Evolutionary conservation across 1,140 invertebrate genomes (phyloP).

Genomic region (Penaeus vannamei): DNA sequence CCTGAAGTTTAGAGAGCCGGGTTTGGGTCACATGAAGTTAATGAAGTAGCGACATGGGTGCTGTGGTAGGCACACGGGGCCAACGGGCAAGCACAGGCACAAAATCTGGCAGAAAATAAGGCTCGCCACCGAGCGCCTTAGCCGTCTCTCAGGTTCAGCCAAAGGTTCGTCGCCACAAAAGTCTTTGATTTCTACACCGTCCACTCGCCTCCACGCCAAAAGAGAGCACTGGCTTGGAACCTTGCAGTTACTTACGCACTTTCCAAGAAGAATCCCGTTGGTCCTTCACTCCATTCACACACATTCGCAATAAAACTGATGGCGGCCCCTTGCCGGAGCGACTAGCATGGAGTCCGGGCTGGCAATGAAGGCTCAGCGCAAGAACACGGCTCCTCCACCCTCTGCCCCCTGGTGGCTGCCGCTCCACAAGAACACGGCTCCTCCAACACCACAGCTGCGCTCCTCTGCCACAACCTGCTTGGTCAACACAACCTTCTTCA

Average conservation of each 20-base stretch:
- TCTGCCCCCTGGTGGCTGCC: conserved; percentile 25
- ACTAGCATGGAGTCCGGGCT: conserved; percentile 64
- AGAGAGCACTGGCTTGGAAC: conserved; percentile 37
- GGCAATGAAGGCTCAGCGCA: conserved; percentile 66
- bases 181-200: conserved; percentile 61
- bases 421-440: too few species aligned
- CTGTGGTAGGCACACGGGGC: not conserved
- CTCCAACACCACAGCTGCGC: too few species aligned
- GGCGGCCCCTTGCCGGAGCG: conserved; percentile 64
- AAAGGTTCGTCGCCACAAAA: conserved; percentile 62
- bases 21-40: conserved; percentile 6
- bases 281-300: conserved; percentile 62
- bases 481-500: too few species aligned
- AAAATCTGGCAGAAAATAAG: conserved; percentile 50
- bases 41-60: not conserved
- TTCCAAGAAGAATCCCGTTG: conserved; percentile 64
- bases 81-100: not conserved
- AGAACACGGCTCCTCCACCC: conserved; percentile 61
- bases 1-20: not conserved
- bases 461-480: too few species aligned
- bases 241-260: conserved; percentile 65
- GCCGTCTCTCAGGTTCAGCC: conserved; percentile 64
- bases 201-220: not conserved
- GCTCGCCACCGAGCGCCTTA: conserved; percentile 56
- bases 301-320: conserved; percentile 65